Evolutionary conservation across 2,797 vertebrate genomes (phyloP), one percentile per base, ranked within the genome.

Genomic region (Tapirus indicus): DNA sequence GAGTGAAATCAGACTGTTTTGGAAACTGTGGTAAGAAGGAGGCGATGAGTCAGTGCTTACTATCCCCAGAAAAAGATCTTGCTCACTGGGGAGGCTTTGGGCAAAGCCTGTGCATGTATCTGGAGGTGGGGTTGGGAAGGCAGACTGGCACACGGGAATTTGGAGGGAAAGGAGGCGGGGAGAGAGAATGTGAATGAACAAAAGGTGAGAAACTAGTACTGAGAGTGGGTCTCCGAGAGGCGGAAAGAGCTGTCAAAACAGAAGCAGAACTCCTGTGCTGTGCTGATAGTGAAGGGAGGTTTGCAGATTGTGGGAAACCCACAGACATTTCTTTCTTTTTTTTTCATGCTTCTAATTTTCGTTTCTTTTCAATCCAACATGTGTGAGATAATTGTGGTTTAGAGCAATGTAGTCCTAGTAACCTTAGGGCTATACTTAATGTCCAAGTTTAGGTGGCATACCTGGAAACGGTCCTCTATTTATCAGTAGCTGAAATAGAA

Each of bases 1-100:
- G 91, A 38, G 25, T 66, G 89, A 96, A 97, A 74, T 94, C 88
- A 93, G 91, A 94, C 71, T 92, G 91, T 98, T 98, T 98, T 98
- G 98, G 97, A 98, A 97, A 98, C 97, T 97, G 97, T 94, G 97
- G 97, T 97, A 78, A 84, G 93, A 95, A 97, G 93, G 72, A 98
- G 96, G 80, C 84, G 71, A 91, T 98, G 97, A 97, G 95, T 98
- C 98, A 98, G 97, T 54, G 88, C 84, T 97, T 95, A 92, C 84
- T 58, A 58, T 77, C 94, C 87, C 72, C 93, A 97, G 97, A 87
- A 96, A 95, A 91, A 96, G 91, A 95, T 69, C 85, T 88, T 94
- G 88, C 97, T 96, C 95, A 96, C 69, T 44, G 68, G 72, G 75
- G 97, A 97, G 88, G 88, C 88, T 93, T 89, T 32, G 71, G 94